A percentile compares a stretch with the other conserved stretches of the same genome.
phyloP scores from a whole-genome alignment of 2,888 invertebrate species.

The Eristalinus aeneus region DNA sequence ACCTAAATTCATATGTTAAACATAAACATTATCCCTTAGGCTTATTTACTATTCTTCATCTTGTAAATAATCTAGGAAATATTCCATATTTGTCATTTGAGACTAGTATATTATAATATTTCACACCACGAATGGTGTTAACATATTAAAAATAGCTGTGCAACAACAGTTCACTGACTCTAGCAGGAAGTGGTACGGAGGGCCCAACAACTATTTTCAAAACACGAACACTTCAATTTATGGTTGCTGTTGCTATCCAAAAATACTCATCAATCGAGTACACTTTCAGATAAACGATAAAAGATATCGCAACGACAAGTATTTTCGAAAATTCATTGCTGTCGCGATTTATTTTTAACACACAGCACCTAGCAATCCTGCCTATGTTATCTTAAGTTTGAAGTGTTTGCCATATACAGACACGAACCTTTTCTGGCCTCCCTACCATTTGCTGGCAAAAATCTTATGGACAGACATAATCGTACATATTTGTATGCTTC shows the following conservation, averaged over 20 bases:
- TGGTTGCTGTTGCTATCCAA: constrained; percentile 30
- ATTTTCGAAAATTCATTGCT: constrained; percentile 28
- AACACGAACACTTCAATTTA: constrained; percentile 31
- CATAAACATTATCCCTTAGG: too few species aligned
- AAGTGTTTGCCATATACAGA: constrained; percentile 5
- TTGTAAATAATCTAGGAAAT: background rate
- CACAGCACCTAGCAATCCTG: background rate
- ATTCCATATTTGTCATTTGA: background rate
- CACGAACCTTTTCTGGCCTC: background rate
- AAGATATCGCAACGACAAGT: constrained; percentile 18
- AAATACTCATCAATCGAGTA: constrained; percentile 26
- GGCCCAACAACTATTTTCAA: constrained; percentile 15
- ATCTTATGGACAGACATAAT: background rate
- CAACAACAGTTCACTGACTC: constrained; percentile 12
- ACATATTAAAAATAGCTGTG: background rate
- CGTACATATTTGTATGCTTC: background rate
- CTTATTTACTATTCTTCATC: too few species aligned
- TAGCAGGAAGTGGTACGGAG: constrained; percentile 1
- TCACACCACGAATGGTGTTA: background rate
- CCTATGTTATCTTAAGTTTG: background rate
- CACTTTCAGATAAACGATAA: constrained; percentile 41
- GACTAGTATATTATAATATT: background rate
- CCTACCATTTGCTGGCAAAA: constrained; percentile 1
- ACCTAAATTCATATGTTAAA: too few species aligned
- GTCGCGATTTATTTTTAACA: constrained; percentile 46